Evolutionary conservation across 2,888 invertebrate genomes (phyloP).

Genomic region (Xestoiulus laeticollis): DNA sequence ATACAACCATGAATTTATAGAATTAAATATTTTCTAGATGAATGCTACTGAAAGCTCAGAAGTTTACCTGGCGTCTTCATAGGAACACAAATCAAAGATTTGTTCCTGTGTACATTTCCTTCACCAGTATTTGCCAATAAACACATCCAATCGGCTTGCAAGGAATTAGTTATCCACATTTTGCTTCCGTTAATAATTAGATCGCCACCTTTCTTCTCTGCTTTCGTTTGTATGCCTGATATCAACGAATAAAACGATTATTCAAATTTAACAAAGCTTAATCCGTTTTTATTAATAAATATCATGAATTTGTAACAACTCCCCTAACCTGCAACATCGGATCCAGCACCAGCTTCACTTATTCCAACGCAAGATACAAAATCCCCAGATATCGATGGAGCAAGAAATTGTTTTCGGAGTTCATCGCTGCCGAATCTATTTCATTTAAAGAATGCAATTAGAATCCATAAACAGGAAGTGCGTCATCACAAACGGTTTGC

Average conservation of each 20-base stretch:
- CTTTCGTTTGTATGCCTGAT: conserved; percentile 67
- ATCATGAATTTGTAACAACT: neutral
- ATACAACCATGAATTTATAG: no score
- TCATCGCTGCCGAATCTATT: conserved; percentile 65
- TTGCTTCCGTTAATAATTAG: conserved; percentile 70
- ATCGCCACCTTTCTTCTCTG: conserved; percentile 65
- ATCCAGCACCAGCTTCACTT: conserved; percentile 67
- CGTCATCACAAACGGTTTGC: no score
- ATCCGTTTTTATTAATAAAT: neutral
- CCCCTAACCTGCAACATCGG: conserved; percentile 67
- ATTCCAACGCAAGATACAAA: conserved; percentile 68
- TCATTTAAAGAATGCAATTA: no score
- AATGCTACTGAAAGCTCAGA: neutral
- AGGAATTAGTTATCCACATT: conserved; percentile 70
- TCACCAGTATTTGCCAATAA: conserved; percentile 68
- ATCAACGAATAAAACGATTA: conserved; percentile 50
- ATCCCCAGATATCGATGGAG: conserved; percentile 67
- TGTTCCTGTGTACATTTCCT: conserved; percentile 66
- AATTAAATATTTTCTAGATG: no score
- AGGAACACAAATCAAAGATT: conserved; percentile 69
- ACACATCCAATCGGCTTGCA: conserved; percentile 71
- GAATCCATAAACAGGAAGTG: no score
- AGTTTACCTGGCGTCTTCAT: conserved; percentile 61
- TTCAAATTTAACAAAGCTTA: neutral
- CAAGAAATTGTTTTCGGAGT: conserved; percentile 66